phyloP scores from a whole-genome alignment of 1,140 invertebrate genomes.

The Drosophila prosaltans region DNA sequence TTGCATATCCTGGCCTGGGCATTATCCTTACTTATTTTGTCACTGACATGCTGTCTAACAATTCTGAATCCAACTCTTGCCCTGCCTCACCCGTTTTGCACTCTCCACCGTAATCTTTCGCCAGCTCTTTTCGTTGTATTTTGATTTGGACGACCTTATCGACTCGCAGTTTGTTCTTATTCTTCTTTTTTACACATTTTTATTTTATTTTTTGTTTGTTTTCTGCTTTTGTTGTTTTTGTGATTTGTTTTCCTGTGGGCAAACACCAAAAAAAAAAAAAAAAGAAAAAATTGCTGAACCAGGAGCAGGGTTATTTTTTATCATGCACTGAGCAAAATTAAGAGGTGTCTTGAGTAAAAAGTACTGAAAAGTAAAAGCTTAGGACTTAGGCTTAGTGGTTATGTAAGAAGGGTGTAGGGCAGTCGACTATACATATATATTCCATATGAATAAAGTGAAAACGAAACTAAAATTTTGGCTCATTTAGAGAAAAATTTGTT shows the following conservation, averaged over 20 bases:
- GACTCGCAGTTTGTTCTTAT: slow-evolving; percentile 43
- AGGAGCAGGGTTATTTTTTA: slow-evolving; percentile 6
- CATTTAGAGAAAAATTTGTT: too few relatives aligned
- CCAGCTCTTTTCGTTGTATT: slow-evolving; percentile 19
- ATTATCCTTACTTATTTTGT: slow-evolving; percentile 14
- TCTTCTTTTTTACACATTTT: slow-evolving; percentile 39
- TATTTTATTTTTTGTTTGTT: slow-evolving; percentile 23
- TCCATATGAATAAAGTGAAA: too few relatives aligned
- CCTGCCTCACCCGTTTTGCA: background rate
- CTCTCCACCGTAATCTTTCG: too few relatives aligned
- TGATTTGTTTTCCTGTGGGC: slow-evolving; percentile 9
- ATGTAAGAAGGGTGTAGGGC: too few relatives aligned
- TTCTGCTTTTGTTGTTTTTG: slow-evolving; percentile 1
- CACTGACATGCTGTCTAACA: slow-evolving; percentile 13
- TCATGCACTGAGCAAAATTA: background rate
- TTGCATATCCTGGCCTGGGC: slow-evolving; percentile 8
- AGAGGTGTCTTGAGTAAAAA: too few relatives aligned
- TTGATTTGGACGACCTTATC: slow-evolving; percentile 61
- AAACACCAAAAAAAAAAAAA: background rate
- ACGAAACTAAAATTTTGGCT: too few relatives aligned
- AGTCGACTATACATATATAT: too few relatives aligned
- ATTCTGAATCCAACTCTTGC: slow-evolving; percentile 8
- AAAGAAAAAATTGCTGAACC: background rate
- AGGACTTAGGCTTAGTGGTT: too few relatives aligned
- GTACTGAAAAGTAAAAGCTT: too few relatives aligned